Evolutionary conservation across 2,797 vertebrate species (phyloP), one percentile per base, ranked within the genome.

Genomic region (Acanthis flammea): DNA sequence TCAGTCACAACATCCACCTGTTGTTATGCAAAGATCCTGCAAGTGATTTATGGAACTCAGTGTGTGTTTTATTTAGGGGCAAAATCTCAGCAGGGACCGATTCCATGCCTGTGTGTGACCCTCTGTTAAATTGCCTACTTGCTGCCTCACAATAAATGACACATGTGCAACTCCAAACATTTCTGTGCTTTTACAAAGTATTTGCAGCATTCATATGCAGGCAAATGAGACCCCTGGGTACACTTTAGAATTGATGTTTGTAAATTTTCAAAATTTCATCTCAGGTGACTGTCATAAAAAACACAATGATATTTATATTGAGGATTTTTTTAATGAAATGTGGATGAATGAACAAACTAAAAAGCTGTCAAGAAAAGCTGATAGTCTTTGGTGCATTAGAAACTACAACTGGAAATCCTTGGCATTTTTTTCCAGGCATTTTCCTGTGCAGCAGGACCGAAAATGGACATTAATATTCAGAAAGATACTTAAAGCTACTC

Each of bases 41-140:
- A 70, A 55, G 19, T 81, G 92, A 95, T 96, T 96, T 95, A 89
- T 48, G n/a, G 47, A 73, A 81, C 72, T 31, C 84, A 67, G 70
- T 1, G 0, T 71, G 62, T 67, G 66, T 92, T 95, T 94, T 89
- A 91, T 86, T 96, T 84, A 89, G 82, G 72, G 75, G 41, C 31
- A 67, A 90, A 95, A 88, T 81, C 66, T 3, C 92, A 94, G 84
- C 86, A 89, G 92, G 88, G 51, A 44, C 27, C 66, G 76, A 88
- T 88, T 97, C 95, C 33, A 63, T 80, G 84, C 45, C 73, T 86
- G 31, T 85, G 70, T 89, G 86, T 89, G 83, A 83, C 65, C 68
- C 48, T 83, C 77, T 73, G 37, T 66, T 70, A 41, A 51, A 27
- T 54, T 1, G 2, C 84, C 48, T 83, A 41, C 68, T 90, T 84